Conservation (phyloP, 2,113 vertebrate species). For the Microcebus jonahi region DNA sequence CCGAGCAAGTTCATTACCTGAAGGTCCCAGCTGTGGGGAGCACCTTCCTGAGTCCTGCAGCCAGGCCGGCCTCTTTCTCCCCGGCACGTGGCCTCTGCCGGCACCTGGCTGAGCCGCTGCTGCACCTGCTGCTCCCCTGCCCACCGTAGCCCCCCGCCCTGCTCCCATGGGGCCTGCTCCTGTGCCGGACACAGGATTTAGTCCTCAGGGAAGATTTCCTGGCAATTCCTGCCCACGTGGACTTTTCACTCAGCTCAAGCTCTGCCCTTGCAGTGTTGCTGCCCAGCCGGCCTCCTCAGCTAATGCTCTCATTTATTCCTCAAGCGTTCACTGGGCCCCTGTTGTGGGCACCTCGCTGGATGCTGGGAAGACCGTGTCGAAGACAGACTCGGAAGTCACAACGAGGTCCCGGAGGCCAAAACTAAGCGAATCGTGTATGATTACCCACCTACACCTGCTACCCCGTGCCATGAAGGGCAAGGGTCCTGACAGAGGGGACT, state of each 20-base stretch:
- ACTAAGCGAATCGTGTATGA: rapidly evolving
- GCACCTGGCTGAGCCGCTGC: rapidly evolving
- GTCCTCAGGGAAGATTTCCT: not conserved
- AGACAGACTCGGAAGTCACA: not conserved
- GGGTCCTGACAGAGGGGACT: rapidly evolving
- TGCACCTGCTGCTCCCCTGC: not conserved
- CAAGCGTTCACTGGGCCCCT: not conserved
- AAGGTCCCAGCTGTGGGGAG: not conserved
- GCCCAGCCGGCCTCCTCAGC: not conserved
- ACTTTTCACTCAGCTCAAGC: rapidly evolving
- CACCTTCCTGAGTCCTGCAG: not conserved
- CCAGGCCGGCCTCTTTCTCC: not conserved
- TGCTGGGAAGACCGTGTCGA: not conserved
- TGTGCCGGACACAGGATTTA: no score
- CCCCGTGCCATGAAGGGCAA: rapidly evolving
- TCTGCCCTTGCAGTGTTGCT: not conserved
- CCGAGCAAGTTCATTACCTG: rapidly evolving
- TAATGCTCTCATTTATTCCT: not conserved
- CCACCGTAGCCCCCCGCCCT: rapidly evolving
- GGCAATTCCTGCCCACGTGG: rapidly evolving
- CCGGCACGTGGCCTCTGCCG: not conserved
- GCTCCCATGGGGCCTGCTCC: rapidly evolving
- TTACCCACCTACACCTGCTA: not conserved
- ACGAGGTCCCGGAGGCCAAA: no score
- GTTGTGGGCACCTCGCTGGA: rapidly evolving